These are phyloP conservation scores for Ophion slaviceki DNA, from an alignment of 2,888 invertebrate genomes.

Conservation along the genomic window DNA sequence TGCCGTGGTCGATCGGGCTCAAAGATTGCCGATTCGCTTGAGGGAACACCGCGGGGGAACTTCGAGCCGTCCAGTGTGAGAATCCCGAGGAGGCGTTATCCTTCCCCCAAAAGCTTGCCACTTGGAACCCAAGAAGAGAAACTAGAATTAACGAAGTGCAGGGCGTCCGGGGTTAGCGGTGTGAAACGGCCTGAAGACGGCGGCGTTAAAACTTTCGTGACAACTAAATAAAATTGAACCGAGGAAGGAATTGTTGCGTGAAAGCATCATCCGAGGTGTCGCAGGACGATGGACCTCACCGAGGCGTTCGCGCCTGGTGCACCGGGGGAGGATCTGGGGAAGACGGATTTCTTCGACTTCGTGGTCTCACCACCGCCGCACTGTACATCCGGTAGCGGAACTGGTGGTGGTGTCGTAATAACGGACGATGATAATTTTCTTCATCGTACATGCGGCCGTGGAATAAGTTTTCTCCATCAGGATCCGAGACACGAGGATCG, in stretches of 20 bases:
- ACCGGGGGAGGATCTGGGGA: conserved; percentile 88
- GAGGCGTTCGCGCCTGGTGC: conserved; percentile 88
- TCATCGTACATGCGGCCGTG: conserved; percentile 82
- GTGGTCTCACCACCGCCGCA: conserved; percentile 89
- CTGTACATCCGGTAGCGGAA: conserved; percentile 82
- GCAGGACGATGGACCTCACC: conserved; percentile 90
- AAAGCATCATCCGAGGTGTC: neutral
- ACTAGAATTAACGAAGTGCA: neutral
- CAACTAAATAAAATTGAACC: neutral
- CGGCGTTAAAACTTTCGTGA: conserved; percentile 2
- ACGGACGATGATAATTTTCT: conserved; percentile 86
- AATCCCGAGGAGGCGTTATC: conserved; percentile 11
- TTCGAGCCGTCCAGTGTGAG: conserved; percentile 31
- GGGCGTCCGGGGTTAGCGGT: conserved; percentile 16
- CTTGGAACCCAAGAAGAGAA: neutral
- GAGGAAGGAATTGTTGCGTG: neutral
- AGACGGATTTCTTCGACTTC: conserved; percentile 95
- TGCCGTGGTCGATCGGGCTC: conserved; percentile 74
- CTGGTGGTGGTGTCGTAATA: conserved; percentile 86
- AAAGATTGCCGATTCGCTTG: conserved; percentile 69
- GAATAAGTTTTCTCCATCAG: conserved; percentile 76
- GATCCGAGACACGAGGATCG: conserved; percentile 74
- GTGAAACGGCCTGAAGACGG: conserved; percentile 15
- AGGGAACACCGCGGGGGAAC: conserved; percentile 49
- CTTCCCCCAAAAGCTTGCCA: neutral